Evolutionary conservation across 2,888 invertebrate genomes (phyloP), one percentile per base, ranked within the genome.

Genomic region (Leptura quadrifasciata): DNA sequence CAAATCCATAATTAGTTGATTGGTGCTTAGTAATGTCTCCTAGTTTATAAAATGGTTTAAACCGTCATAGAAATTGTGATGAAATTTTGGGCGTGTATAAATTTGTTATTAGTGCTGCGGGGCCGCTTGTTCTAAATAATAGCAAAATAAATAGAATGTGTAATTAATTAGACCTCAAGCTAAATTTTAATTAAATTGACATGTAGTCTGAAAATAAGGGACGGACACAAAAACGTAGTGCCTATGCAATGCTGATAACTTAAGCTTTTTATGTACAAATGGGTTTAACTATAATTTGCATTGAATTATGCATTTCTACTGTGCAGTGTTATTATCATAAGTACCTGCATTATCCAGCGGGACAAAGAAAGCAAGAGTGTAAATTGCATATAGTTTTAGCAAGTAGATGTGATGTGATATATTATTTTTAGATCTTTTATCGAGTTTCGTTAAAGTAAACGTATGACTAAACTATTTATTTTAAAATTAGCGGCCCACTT

Each of bases 241-340:
- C 47, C 47, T 5, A 47, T 15, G 4, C 15, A 63, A 39, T 18
- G 39, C 9, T 10, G 31, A 31, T n/a, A 35, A 35, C 17, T 63
- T 35, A 1, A 20, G 12, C 18, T 63, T 63, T 39, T 63, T 20
- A 63, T 63, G 20, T 15, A 15, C 9, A 63, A 27, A 63, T 18
- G 12, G 27, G 21, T 58, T 58, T 15, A 10, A n/a, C 24, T n/a
- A 9, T 21, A 12, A 57, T 57, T 21, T 18, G 57, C 57, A 12
- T 58, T 58, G 58, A 21, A 58, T 58, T 21, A 58, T 58, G 24
- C n/a, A 58, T 58, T 58, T 1, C n/a, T 24, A 21, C 27, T 58
- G n/a, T 58, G 58, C 58, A 21, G 57, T 18, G 10, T 24, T 58
- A n/a, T 58, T 58, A 58, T n/a, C 15, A 4, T 47, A 58, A 58